Evolutionary conservation across 1,140 invertebrate genomes (phyloP).

Genomic region (Drosophila asahinai): DNA sequence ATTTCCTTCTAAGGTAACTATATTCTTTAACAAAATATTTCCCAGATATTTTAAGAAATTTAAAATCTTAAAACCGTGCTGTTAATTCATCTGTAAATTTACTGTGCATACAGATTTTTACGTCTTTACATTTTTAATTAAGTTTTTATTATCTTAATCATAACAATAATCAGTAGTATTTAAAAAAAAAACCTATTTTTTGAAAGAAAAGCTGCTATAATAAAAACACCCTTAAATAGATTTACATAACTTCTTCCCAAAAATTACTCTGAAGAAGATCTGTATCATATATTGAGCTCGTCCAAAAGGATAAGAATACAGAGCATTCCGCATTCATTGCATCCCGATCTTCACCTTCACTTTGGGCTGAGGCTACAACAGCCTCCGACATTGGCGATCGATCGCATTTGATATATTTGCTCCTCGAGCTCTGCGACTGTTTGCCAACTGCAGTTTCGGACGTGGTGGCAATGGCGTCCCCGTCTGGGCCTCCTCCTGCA

Average conservation of each 20-base stretch:
- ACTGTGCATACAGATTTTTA: background rate
- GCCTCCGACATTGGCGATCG: constrained; percentile 82
- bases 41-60: no score
- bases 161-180: background rate
- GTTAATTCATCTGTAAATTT: no score
- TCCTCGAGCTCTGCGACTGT: constrained; percentile 63
- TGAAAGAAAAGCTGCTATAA: no score
- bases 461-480: constrained; percentile 70
- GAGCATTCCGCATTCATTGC: constrained; percentile 1
- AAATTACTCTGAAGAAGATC: background rate
- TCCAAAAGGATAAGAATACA: background rate
- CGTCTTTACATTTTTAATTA: background rate
- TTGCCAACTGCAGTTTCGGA: constrained; percentile 43
- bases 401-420: constrained; percentile 84
- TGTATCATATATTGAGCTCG: background rate
- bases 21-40: no score
- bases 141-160: background rate
- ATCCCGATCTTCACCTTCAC: background rate
- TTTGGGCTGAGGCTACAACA: constrained; percentile 41
- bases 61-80: background rate
- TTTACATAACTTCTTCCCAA: no score
- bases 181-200: no score
- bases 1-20: no score
- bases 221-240: no score
- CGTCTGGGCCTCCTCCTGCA: constrained; percentile 28